A percentile compares a stretch with the other conserved stretches of the same genome.
Evolutionary conservation across 2,888 invertebrate species (phyloP).

Genomic region (Rhogogaster chlorosoma): DNA sequence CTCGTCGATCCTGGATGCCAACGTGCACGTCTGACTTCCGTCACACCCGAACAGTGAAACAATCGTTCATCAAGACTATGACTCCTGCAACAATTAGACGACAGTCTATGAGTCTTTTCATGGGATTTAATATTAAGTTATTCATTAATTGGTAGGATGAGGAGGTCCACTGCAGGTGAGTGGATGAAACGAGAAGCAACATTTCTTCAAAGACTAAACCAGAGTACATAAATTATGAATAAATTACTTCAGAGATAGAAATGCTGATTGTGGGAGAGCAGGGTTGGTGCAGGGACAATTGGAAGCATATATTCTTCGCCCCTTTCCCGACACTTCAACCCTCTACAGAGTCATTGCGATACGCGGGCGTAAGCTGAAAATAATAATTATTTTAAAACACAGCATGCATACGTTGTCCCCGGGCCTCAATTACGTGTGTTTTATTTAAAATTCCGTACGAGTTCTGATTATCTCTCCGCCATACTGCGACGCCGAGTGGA

Average conservation of each 20-base stretch:
- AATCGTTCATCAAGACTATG: conserved; percentile 87
- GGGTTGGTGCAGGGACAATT: conserved; percentile 39
- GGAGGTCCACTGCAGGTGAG: conserved; percentile 53
- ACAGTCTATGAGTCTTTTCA: background rate
- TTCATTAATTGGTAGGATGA: conserved; percentile 39
- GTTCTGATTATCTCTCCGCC: conserved; percentile 64
- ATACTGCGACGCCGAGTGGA: conserved; percentile 58
- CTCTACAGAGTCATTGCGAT: conserved; percentile 48
- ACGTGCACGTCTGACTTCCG: conserved; percentile 86
- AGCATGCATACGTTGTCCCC: conserved; percentile 53
- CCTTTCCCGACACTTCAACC: conserved; percentile 33
- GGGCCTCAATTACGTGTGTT: conserved; percentile 62
- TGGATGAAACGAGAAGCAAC: conserved; percentile 56
- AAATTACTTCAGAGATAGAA: conserved; percentile 45
- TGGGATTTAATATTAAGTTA: background rate
- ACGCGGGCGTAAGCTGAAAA: conserved; percentile 52
- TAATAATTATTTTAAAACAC: conserved; percentile 55
- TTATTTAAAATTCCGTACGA: conserved; percentile 66
- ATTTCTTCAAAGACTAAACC: conserved; percentile 51
- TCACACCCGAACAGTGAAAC: conserved; percentile 84
- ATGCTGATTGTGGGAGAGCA: conserved; percentile 37
- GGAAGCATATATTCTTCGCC: conserved; percentile 38
- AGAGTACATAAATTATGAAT: conserved; percentile 34
- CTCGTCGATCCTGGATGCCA: conserved; percentile 93
- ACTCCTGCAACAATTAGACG: conserved; percentile 81